Percentiles rank a stretch among this genome's conserved stretches.
These are phyloP conservation scores for Rhodinocichla rosea DNA, from an alignment of 2,113 vertebrate genomes.

Conservation along the genomic window DNA sequence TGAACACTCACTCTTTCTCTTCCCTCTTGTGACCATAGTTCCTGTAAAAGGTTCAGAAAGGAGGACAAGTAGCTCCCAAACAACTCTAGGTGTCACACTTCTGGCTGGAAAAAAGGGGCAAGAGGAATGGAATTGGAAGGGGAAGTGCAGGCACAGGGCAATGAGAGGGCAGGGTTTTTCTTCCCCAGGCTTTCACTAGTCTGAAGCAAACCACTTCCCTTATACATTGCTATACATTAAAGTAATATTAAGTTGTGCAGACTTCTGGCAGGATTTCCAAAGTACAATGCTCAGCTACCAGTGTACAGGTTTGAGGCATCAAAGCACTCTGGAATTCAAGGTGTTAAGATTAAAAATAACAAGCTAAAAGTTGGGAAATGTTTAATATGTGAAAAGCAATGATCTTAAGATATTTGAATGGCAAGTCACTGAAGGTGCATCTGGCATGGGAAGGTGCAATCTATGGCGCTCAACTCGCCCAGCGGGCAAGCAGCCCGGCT, in stretches of 20 bases:
- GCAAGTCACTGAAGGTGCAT: not conserved
- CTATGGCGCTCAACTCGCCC: not conserved
- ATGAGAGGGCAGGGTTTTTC: not conserved
- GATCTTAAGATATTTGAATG: not conserved
- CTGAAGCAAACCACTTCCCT: not conserved
- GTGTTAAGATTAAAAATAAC: not conserved
- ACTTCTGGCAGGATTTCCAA: not conserved
- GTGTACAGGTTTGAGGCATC: not conserved
- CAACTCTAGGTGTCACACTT: not conserved
- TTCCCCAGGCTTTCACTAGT: not conserved
- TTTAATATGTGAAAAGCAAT: conserved; percentile 9
- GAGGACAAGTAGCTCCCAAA: not conserved
- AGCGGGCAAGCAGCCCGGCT: not conserved
- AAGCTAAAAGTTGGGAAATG: not conserved
- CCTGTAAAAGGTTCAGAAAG: not conserved
- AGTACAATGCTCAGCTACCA: not conserved
- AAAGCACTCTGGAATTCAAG: not conserved
- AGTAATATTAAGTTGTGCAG: not conserved
- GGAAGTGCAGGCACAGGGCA: not conserved
- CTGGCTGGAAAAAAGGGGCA: not conserved
- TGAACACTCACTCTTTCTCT: not conserved
- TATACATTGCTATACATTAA: not conserved
- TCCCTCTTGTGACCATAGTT: not conserved
- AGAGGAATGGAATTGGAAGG: not conserved
- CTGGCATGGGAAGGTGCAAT: not conserved